Conservation (phyloP, 2,113 vertebrate species). For the Craseonycteris thonglongyai region DNA sequence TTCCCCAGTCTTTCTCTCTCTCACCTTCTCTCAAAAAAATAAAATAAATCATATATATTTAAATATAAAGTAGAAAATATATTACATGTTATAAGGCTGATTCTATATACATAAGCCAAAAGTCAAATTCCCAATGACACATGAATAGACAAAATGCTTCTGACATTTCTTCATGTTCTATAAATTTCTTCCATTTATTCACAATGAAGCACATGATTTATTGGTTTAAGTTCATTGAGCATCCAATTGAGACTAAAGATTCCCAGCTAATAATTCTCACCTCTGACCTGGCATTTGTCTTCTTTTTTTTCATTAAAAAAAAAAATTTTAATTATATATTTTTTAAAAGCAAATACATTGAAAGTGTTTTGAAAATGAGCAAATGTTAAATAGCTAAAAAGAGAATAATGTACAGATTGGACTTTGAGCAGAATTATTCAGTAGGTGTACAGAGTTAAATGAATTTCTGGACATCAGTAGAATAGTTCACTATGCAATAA, state of each 20-base stretch:
- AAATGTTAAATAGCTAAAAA: not conserved
- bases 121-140: not conserved
- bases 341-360: not conserved
- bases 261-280: not conserved
- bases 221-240: constrained; percentile 3
- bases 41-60: too few relatives aligned
- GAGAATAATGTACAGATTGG: not conserved
- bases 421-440: not conserved
- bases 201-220: constrained; percentile 36
- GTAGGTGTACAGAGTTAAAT: not conserved
- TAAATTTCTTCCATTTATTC: constrained; percentile 31
- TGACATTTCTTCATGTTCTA: constrained; percentile 39
- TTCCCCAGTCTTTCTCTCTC: too few relatives aligned
- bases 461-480: not conserved
- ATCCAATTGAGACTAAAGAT: constrained; percentile 36
- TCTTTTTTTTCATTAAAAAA: not conserved
- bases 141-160: not conserved
- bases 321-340: too few relatives aligned
- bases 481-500: not conserved
- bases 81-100: not conserved
- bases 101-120: not conserved
- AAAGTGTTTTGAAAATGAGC: not conserved
- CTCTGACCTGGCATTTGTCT: not conserved
- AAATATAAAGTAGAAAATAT: not conserved
- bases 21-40: too few relatives aligned